phyloP scores from a whole-genome alignment of 1,140 invertebrate species.

The Aphis gossypii region DNA sequence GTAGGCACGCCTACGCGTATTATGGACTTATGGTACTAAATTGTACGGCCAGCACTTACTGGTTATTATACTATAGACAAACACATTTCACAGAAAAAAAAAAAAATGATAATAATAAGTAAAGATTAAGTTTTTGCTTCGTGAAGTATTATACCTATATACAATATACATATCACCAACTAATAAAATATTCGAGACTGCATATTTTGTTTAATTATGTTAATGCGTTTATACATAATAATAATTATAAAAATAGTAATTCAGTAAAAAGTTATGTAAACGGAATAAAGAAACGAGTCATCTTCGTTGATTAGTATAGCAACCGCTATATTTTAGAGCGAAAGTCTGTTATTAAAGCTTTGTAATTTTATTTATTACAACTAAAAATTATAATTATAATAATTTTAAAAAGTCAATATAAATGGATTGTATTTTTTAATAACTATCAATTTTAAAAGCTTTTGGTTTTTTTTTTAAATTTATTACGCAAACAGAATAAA shows the following conservation, averaged over 20 bases:
- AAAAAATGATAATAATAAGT: not conserved
- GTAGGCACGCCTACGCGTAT: not conserved
- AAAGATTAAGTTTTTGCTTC: not conserved
- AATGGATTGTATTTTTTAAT: not conserved
- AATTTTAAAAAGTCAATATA: not conserved
- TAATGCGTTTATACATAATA: not conserved
- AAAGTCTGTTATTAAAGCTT: not conserved
- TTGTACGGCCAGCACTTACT: not conserved
- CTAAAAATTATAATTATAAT: not conserved
- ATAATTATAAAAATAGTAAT: not conserved
- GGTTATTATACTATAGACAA: not conserved
- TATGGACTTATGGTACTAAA: not conserved
- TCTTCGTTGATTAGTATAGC: not conserved
- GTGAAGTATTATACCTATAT: not conserved
- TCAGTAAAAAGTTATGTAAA: not conserved
- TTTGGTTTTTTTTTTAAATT: not conserved
- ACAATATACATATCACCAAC: too few species aligned
- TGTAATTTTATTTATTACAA: not conserved
- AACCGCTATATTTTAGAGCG: not conserved
- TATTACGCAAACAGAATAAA: not conserved
- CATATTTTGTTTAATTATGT: not conserved
- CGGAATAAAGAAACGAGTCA: not conserved
- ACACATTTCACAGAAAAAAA: not conserved
- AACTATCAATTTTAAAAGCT: not conserved
- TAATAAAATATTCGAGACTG: not conserved